Conservation (phyloP, 2,888 invertebrate genomes). For the Vanessa cardui region DNA sequence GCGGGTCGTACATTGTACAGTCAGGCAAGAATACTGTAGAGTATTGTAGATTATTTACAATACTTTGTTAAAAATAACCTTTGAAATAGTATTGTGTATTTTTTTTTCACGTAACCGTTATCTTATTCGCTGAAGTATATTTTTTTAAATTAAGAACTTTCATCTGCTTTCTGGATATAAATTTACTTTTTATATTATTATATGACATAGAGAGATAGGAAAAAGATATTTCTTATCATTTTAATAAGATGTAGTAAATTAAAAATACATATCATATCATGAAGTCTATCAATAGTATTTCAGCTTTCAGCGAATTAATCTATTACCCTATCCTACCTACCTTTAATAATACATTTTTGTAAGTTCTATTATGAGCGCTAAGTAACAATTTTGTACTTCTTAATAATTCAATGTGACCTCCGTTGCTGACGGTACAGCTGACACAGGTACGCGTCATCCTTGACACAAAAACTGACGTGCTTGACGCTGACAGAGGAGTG, state of each 20-base stretch:
- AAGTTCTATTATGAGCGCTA: neutral
- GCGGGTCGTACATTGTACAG: constrained; percentile 36
- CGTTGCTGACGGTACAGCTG: constrained; percentile 35
- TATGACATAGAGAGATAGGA: too few relatives aligned
- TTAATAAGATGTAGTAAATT: too few relatives aligned
- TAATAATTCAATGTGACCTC: constrained; percentile 36
- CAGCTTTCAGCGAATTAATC: neutral
- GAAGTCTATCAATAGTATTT: neutral
- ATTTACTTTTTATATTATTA: too few relatives aligned
- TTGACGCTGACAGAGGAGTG: constrained; percentile 40
- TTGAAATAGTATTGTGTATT: neutral
- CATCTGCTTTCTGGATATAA: too few relatives aligned
- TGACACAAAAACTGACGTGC: constrained; percentile 42
- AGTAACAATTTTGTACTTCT: constrained; percentile 12
- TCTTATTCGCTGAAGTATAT: too few relatives aligned
- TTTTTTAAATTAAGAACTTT: neutral
- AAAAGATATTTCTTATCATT: too few relatives aligned
- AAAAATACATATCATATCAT: too few relatives aligned
- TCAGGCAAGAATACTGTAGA: constrained; percentile 20
- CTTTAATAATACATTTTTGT: neutral
- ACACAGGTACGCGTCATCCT: constrained; percentile 42
- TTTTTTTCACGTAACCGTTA: neutral
- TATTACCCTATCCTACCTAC: too few relatives aligned
- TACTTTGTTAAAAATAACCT: neutral
- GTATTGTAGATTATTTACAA: neutral